Percentiles rank a stretch among this genome's conserved stretches.
Conservation (phyloP, 2,797 vertebrate genomes). For the Amblyopsis hoosieri region DNA sequence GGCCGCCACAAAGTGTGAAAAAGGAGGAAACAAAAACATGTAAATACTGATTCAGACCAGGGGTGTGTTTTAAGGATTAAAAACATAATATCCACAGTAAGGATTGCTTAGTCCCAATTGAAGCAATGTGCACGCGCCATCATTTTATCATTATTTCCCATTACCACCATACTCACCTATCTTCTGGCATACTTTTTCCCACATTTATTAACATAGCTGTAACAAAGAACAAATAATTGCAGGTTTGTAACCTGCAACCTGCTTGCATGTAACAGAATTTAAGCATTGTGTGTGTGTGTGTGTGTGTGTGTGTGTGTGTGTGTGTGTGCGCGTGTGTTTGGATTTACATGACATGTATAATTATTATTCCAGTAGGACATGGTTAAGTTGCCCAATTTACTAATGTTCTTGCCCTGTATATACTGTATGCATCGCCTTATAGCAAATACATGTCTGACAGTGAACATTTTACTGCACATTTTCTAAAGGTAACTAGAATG, state of each 20-base stretch:
- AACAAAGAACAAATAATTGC: slow-evolving; percentile 24
- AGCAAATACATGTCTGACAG: too few relatives aligned
- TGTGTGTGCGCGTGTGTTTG: neutral
- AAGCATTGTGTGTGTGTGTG: neutral
- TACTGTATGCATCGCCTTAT: too few relatives aligned
- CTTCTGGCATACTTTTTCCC: slow-evolving; percentile 26
- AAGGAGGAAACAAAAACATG: neutral
- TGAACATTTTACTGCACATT: too few relatives aligned
- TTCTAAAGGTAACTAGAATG: too few relatives aligned
- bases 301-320: too few relatives aligned
- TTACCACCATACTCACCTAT: slow-evolving; percentile 61
- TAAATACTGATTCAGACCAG: slow-evolving; percentile 1
- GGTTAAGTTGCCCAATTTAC: neutral
- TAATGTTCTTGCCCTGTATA: too few relatives aligned
- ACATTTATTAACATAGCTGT: slow-evolving; percentile 65
- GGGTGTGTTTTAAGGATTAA: neutral
- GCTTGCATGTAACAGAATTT: neutral
- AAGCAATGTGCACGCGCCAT: too few relatives aligned
- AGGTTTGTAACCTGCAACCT: too few relatives aligned
- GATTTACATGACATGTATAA: neutral
- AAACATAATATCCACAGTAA: too few relatives aligned
- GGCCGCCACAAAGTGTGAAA: neutral
- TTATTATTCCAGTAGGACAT: neutral
- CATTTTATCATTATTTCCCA: neutral
- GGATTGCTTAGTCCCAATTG: too few relatives aligned